A percentile compares a stretch with the other conserved stretches of the same genome.
Evolutionary conservation across 2,888 invertebrate genomes (phyloP).

Genomic region (Tolmerus cingulatus): DNA sequence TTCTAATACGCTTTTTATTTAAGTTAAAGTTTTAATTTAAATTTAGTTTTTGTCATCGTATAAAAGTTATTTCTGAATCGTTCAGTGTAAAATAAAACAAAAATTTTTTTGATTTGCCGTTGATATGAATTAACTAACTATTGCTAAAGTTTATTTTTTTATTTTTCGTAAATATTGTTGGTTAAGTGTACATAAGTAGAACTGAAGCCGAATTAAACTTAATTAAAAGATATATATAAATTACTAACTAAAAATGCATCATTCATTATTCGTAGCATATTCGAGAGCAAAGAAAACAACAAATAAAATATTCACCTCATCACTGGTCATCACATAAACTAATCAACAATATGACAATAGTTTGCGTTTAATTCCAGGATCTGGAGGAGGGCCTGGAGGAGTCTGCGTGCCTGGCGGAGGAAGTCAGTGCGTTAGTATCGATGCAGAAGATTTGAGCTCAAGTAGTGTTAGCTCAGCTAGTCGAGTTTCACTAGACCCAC

Average conservation of each 20-base stretch:
- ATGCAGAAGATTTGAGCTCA: slow-evolving; percentile 80
- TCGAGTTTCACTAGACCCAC: slow-evolving; percentile 76
- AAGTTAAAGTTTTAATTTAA: no score
- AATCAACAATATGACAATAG: slow-evolving; percentile 34
- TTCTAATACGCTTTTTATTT: no score
- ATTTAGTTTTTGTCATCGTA: no score
- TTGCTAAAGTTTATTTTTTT: no score
- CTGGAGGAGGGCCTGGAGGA: slow-evolving; percentile 65
- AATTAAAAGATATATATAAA: not conserved
- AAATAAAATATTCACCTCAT: slow-evolving; percentile 2
- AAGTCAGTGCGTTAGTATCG: slow-evolving; percentile 68
- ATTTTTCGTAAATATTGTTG: not conserved
- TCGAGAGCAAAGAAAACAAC: not conserved
- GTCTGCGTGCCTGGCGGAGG: slow-evolving; percentile 70
- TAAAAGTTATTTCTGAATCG: no score
- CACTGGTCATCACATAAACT: slow-evolving; percentile 32
- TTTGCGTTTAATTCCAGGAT: slow-evolving; percentile 40
- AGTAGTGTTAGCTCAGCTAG: slow-evolving; percentile 86
- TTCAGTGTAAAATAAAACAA: no score
- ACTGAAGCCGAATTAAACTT: not conserved
- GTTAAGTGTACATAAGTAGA: not conserved
- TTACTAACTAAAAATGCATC: not conserved
- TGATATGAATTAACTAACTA: not conserved
- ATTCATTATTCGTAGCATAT: not conserved
- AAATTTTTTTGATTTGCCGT: no score